A percentile compares a stretch with the other conserved stretches of the same genome.
phyloP scores from a whole-genome alignment of 2,113 vertebrate genomes.

The Puma concolor region DNA sequence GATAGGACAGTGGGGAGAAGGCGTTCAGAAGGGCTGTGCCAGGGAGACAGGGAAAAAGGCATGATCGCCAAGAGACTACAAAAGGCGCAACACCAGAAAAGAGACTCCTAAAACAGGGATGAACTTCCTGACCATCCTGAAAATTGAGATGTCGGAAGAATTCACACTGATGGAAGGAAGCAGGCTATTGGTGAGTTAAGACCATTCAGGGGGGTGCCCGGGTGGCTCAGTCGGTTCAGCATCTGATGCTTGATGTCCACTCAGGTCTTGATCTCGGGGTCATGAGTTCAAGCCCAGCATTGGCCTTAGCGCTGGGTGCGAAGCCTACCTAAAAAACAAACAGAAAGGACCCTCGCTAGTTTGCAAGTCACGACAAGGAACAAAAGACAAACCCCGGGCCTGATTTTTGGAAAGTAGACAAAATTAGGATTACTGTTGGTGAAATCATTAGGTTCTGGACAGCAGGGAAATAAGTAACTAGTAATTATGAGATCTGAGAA shows the following conservation, averaged over 20 bases:
- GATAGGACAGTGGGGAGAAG: too few species aligned
- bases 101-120: fast-evolving
- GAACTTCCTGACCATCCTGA: neutral
- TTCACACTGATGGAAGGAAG: fast-evolving
- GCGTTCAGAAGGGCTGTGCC: too few species aligned
- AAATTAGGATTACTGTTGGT: neutral
- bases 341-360: neutral
- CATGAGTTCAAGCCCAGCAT: too few species aligned
- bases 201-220: neutral
- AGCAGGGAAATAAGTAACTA: neutral
- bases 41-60: neutral
- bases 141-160: neutral
- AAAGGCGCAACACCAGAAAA: neutral
- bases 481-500: neutral
- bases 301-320: too few species aligned
- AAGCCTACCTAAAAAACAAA: too few species aligned
- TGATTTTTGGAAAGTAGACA: neutral
- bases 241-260: too few species aligned
- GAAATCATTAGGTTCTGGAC: neutral
- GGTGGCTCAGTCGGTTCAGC: too few species aligned
- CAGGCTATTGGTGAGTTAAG: neutral
- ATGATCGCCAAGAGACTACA: fast-evolving
- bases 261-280: too few species aligned
- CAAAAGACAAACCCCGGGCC: neutral
- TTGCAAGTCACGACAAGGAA: fast-evolving